These are phyloP conservation scores for Acipenser oxyrinchus DNA, from an alignment of 2,797 vertebrate genomes.

Conservation along the genomic window DNA sequence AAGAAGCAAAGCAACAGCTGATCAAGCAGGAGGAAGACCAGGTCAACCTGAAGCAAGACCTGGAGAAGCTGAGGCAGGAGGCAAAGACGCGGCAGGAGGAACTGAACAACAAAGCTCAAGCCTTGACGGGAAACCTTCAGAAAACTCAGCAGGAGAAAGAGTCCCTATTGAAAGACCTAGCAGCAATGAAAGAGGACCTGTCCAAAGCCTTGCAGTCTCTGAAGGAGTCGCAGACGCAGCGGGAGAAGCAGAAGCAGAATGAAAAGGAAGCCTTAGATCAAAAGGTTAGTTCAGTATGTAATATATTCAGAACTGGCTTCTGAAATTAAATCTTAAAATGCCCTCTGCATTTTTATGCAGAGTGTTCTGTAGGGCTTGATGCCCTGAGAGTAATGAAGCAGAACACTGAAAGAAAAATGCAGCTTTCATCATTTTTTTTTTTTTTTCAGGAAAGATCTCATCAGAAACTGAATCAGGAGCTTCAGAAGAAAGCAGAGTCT, in stretches of 20 bases:
- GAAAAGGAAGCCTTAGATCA: constrained; percentile 63
- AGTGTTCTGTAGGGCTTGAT: neutral
- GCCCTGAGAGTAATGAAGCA: too few relatives aligned
- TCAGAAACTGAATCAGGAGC: constrained; percentile 73
- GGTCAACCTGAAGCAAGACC: constrained; percentile 55
- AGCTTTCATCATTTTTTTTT: constrained; percentile 8
- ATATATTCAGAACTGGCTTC: neutral
- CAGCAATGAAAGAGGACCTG: constrained; percentile 60
- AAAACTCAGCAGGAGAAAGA: constrained; percentile 69
- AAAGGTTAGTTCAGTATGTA: constrained; percentile 57
- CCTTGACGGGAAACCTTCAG: constrained; percentile 51
- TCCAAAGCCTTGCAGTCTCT: constrained; percentile 64
- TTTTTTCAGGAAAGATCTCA: constrained; percentile 70
- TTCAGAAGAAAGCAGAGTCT: constrained; percentile 65
- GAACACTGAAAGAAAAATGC: too few relatives aligned
- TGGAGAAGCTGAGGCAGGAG: constrained; percentile 70
- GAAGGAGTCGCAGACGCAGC: constrained; percentile 65
- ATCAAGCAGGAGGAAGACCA: constrained; percentile 63
- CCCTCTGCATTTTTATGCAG: too few relatives aligned
- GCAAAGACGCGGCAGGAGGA: constrained; percentile 56
- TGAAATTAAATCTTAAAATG: too few relatives aligned
- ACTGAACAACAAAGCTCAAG: constrained; percentile 62
- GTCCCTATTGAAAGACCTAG: constrained; percentile 62
- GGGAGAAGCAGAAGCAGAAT: constrained; percentile 77
- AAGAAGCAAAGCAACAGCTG: constrained; percentile 59